A percentile compares a stretch with the other conserved stretches of the same genome.
Evolutionary conservation across 2,797 vertebrate genomes (phyloP).

Genomic region (Periophthalmus magnuspinnatus): DNA sequence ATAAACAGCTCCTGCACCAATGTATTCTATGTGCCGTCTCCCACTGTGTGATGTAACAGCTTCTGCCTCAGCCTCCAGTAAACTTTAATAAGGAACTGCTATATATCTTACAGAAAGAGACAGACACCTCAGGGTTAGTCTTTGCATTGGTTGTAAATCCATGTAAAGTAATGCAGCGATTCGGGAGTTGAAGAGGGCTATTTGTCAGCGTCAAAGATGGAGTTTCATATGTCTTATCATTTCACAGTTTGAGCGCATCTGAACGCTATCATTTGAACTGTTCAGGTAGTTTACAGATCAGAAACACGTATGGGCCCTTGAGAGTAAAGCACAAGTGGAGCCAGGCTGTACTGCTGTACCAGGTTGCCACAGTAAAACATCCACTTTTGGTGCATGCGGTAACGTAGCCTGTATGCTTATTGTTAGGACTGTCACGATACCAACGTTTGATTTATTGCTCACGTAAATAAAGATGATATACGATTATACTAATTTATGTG

Average conservation of each 20-base stretch:
- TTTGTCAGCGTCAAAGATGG: background rate
- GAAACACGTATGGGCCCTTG: background rate
- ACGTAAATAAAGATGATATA: no score
- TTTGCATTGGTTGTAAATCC: background rate
- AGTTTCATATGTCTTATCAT: background rate
- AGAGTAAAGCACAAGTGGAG: background rate
- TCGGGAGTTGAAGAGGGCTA: background rate
- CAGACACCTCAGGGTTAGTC: background rate
- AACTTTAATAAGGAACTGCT: conserved; percentile 5
- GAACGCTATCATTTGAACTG: background rate
- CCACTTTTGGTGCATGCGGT: no score
- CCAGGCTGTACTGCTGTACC: background rate
- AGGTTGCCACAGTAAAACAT: no score
- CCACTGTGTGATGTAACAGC: conserved; percentile 7
- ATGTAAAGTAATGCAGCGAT: background rate
- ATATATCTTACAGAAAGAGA: background rate
- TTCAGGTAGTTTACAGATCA: background rate
- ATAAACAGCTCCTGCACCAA: background rate
- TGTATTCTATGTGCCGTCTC: background rate
- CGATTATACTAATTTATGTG: no score
- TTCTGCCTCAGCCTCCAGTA: conserved; percentile 4
- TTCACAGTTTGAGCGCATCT: background rate
- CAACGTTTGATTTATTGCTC: no score
- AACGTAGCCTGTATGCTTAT: no score
- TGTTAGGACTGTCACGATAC: no score